Conservation (phyloP, 2,888 invertebrate genomes). For the Quadroppia sp. region DNA sequence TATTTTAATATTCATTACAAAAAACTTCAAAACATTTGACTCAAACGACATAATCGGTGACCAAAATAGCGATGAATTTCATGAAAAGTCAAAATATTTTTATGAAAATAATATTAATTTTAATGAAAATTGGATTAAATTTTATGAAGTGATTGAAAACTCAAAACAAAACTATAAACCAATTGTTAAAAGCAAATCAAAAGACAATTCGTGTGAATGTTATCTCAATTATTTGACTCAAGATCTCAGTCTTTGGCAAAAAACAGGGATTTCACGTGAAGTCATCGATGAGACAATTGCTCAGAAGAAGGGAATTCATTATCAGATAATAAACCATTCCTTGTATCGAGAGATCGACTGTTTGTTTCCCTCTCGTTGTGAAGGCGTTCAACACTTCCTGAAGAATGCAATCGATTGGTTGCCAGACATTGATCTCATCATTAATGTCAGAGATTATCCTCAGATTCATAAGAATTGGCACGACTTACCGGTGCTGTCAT, state of each 20-base stretch:
- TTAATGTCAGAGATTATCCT: slow-evolving; percentile 92
- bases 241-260: slow-evolving; percentile 66
- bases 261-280: slow-evolving; percentile 64
- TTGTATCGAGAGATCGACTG: slow-evolving; percentile 78
- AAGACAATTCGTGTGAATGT: slow-evolving; percentile 49
- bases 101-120: background rate
- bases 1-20: background rate
- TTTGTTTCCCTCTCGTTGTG: slow-evolving; percentile 85
- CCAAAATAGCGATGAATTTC: background rate
- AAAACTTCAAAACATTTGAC: background rate
- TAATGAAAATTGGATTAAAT: slow-evolving; percentile 51
- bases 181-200: slow-evolving; percentile 47
- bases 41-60: background rate
- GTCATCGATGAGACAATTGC: slow-evolving; percentile 60
- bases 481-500: slow-evolving; percentile 80
- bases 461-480: slow-evolving; percentile 61
- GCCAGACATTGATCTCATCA: slow-evolving; percentile 75
- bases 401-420: slow-evolving; percentile 63
- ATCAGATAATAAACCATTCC: slow-evolving; percentile 74
- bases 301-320: slow-evolving; percentile 65
- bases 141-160: slow-evolving; percentile 50
- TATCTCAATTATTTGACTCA: slow-evolving; percentile 57
- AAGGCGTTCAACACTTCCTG: slow-evolving; percentile 84
- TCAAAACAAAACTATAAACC: slow-evolving; percentile 50
- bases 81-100: slow-evolving; percentile 38